These are phyloP conservation scores for Solea senegalensis DNA, from an alignment of 2,113 vertebrate genomes.

Conservation along the genomic window DNA sequence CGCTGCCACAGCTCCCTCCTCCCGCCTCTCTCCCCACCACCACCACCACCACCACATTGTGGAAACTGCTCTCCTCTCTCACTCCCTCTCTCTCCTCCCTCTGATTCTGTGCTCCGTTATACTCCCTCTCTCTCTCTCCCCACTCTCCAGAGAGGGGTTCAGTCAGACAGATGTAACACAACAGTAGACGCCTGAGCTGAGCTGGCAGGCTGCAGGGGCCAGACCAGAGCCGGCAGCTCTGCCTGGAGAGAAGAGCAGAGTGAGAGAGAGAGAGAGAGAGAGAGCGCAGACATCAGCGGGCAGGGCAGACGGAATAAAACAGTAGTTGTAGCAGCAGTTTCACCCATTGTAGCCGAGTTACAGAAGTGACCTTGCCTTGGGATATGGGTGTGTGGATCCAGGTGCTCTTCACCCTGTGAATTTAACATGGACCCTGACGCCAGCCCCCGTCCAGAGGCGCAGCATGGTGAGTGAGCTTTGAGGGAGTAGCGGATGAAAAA, in stretches of 20 bases:
- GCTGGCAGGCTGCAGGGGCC: slow-evolving; percentile 68
- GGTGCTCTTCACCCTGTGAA: slow-evolving; percentile 54
- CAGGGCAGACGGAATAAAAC: background rate
- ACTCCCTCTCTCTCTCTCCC: slow-evolving; percentile 38
- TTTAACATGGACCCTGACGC: slow-evolving; percentile 73
- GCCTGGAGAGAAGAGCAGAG: slow-evolving; percentile 36
- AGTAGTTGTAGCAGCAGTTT: slow-evolving; percentile 21
- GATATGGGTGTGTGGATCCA: slow-evolving; percentile 56
- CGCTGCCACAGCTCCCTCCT: slow-evolving; percentile 32
- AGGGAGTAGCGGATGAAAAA: slow-evolving; percentile 5
- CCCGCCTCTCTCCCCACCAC: slow-evolving; percentile 27
- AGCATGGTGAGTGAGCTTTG: slow-evolving; percentile 70
- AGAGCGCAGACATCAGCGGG: slow-evolving; percentile 2
- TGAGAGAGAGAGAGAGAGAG: background rate
- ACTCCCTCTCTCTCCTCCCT: slow-evolving; percentile 51
- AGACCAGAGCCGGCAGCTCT: slow-evolving; percentile 59
- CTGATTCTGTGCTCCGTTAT: slow-evolving; percentile 27
- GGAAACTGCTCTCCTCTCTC: slow-evolving; percentile 46
- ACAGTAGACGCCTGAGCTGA: slow-evolving; percentile 63
- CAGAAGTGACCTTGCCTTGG: slow-evolving; percentile 29
- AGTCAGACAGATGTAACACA: slow-evolving; percentile 73
- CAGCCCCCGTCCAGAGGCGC: slow-evolving; percentile 58
- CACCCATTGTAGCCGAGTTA: background rate
- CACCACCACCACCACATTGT: slow-evolving; percentile 25
- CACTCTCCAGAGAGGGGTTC: slow-evolving; percentile 54